Evolutionary conservation across 2,888 invertebrate genomes (phyloP), one percentile per base, ranked within the genome.

Genomic region (Drosophila mimica): DNA sequence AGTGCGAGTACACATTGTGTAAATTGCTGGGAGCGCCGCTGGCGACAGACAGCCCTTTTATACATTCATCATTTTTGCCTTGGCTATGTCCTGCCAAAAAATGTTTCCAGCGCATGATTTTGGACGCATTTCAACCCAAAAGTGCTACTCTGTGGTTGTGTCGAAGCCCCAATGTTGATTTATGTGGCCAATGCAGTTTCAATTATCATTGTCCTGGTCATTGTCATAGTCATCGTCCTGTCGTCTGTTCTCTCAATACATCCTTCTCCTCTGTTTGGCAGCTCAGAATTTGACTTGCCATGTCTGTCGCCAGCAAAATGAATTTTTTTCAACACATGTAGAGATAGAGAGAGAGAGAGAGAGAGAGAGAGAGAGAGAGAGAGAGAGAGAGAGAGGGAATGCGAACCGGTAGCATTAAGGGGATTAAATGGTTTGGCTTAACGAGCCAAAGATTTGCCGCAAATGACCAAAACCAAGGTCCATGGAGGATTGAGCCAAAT

Each of bases 41-140:
- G 59, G 59, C 65, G 71, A 73, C 74, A 65, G 63, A 73, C 71
- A 76, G 66, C 58, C 59, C 70, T 70, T 85, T 74, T 70, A 65
- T 72, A 74, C 73, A 88, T 74, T 73, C 69, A 72, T 82, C 81
- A 82, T 77, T 73, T 73, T 71, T 33, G 58, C 30, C 58, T 38
- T 62, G 57, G 30, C 17, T 40, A 46, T 66, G 59, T 60, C 53
- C 54, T 52, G 11, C 30, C 46, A 25, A 56, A 74, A 64, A 68
- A 71, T 72, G 78, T 83, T 83, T 77, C 75, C 72, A 83, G 69
- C 83, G 83, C 81, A 86, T 73, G 81, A 81, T 81, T 88, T 71
- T 58, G 68, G 48, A 56, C 40, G 62, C 62, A 69, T 58, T 61
- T 49, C 70, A 53, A 58, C 31, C 53, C 63, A 69, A 69, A 69